Conservation (phyloP, 1,140 invertebrate species). For the Hypothenemus hampei region DNA sequence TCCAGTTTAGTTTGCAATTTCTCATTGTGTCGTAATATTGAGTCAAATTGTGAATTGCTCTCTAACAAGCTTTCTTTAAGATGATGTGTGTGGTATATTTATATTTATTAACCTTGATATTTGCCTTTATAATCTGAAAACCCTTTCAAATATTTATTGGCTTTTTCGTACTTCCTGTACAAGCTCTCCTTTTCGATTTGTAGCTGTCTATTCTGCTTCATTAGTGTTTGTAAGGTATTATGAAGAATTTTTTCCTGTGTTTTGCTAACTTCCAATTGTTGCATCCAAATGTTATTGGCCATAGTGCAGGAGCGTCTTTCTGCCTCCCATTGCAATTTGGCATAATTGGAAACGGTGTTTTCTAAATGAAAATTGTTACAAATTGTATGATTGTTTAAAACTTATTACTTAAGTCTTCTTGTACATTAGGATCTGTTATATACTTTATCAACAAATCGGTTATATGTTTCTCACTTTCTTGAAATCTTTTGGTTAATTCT, state of each 20-base stretch:
- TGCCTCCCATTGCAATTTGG: conserved; percentile 30
- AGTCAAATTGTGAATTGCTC: conserved; percentile 12
- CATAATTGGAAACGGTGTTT: conserved; percentile 23
- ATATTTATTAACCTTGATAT: conserved; percentile 3
- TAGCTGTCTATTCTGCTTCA: conserved; percentile 33
- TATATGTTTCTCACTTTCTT: conserved; percentile 22
- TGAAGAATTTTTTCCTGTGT: conserved; percentile 28
- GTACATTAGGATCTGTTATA: conserved; percentile 17
- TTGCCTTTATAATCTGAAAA: conserved; percentile 3
- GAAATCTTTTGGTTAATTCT: conserved; percentile 9
- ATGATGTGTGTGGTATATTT: no score
- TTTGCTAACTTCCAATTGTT: conserved; percentile 31
- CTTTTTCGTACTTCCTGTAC: conserved; percentile 26
- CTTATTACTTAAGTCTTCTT: conserved; percentile 27
- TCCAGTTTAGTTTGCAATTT: conserved; percentile 28
- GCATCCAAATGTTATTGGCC: conserved; percentile 31
- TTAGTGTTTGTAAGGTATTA: conserved; percentile 24
- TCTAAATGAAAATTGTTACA: conserved; percentile 7
- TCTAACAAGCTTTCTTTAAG: neutral
- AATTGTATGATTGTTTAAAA: neutral
- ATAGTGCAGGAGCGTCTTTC: conserved; percentile 28
- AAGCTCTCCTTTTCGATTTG: conserved; percentile 31
- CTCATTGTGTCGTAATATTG: conserved; percentile 23
- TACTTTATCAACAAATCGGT: conserved; percentile 25
- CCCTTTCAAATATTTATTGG: no score